Base-by-base conservation (phyloP, 2,113 vertebrate species). In the Grantiella picta region DNA sequence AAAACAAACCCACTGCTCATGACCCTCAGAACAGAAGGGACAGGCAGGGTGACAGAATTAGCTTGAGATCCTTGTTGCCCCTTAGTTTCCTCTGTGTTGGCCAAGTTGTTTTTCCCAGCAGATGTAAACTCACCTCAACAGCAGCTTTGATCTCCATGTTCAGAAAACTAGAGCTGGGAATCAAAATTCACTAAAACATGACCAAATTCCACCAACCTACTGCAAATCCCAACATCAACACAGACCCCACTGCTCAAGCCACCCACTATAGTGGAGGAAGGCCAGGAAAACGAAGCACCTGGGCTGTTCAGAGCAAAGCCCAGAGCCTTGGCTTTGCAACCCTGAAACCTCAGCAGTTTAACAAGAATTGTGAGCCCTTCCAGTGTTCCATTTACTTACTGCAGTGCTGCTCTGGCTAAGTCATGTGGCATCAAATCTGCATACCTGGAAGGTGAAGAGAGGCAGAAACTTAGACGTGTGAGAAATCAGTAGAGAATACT, bases 381-480 rank as follows among this genome's bases (percentile, higher is more conserved):
- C 10, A 21, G 12, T 1, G 23, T 3, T 19, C 5, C 3, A 5
- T 90, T 40, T 75, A 99, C 99, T 98, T 97, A 99, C 99, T 98
- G 98, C 88, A 99, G 97, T 8, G 99, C 98, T 85, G 98, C 98
- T 98, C 99, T 98, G 59, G 98, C 99, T 81, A 99, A 93, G 95
- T 99, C 99, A 59, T 99, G 99, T 3, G 99, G 99, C 99, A 99
- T 99, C 70, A 99, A 94, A 78, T 99, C 99, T 23, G 96, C 97
- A 17, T 99, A 99, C 36, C 99, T 99, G 96, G 40, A 80, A 92
- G 18, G 47, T 3, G 45, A 85, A 81, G 82, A 80, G 33, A 91
- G 31, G 38, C 4, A 56, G n/a, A 40, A 61, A 36, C 17, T 85
- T 3, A 95, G 72, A 9, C 14, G 27, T 12, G 42, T 52, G 47